phyloP scores from a whole-genome alignment of 2,797 vertebrate genomes.

The Oreochromis grahami region DNA sequence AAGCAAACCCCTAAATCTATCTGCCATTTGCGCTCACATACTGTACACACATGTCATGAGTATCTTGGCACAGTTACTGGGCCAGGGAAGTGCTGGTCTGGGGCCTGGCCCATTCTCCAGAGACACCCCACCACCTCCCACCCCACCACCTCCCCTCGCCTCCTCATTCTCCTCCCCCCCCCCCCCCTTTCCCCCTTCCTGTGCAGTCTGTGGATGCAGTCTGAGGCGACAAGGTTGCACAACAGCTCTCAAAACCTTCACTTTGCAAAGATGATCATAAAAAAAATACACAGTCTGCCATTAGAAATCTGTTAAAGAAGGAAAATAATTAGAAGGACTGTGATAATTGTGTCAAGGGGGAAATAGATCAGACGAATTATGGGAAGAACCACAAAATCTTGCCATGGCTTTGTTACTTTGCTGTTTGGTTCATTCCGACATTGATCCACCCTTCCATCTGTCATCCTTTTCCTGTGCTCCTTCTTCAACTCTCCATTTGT shows the following conservation, averaged over 20 bases:
- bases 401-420: slow-evolving; percentile 73
- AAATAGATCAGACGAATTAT: slow-evolving; percentile 70
- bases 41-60: slow-evolving; percentile 72
- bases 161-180: slow-evolving; percentile 33
- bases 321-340: slow-evolving; percentile 70
- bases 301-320: slow-evolving; percentile 61
- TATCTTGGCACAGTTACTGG: slow-evolving; percentile 75
- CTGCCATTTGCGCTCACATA: slow-evolving; percentile 75
- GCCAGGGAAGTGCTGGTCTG: slow-evolving; percentile 76
- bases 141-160: neutral
- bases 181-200: slow-evolving; percentile 58
- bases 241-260: slow-evolving; percentile 56
- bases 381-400: slow-evolving; percentile 64
- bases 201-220: slow-evolving; percentile 71
- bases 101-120: slow-evolving; percentile 75
- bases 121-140: slow-evolving; percentile 27
- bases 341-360: slow-evolving; percentile 77
- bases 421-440: slow-evolving; percentile 67
- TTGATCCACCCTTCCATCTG: slow-evolving; percentile 74
- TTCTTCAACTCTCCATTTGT: slow-evolving; percentile 53
- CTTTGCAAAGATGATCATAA: slow-evolving; percentile 53
- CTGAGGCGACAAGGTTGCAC: slow-evolving; percentile 71
- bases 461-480: slow-evolving; percentile 56
- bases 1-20: slow-evolving; percentile 77
- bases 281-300: slow-evolving; percentile 41